These are phyloP conservation scores for Phlogophora meticulosa DNA, from an alignment of 2,888 invertebrate species.

Conservation along the genomic window DNA sequence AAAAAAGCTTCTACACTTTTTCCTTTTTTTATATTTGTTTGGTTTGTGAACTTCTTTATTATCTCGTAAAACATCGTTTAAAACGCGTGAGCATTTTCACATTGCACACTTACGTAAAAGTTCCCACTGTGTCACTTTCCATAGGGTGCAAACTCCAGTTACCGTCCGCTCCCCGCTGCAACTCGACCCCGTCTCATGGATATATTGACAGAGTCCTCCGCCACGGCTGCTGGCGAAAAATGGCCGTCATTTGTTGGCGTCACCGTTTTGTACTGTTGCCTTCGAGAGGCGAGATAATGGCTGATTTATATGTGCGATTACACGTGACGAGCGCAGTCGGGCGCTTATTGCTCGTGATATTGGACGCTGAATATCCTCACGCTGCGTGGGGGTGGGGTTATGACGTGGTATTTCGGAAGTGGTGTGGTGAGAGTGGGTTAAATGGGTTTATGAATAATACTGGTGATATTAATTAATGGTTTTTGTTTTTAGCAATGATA, in stretches of 20 bases:
- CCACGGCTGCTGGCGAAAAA: conserved; percentile 88
- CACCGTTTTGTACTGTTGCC: conserved; percentile 89
- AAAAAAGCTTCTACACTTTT: too few relatives aligned
- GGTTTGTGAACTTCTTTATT: too few relatives aligned
- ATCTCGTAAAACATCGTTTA: too few relatives aligned
- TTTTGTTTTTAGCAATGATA: neutral
- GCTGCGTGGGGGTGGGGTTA: conserved; percentile 34
- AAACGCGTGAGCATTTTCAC: too few relatives aligned
- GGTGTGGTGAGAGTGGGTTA: conserved; percentile 30
- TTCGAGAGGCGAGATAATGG: conserved; percentile 90
- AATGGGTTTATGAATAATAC: neutral
- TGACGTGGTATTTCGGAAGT: conserved; percentile 46
- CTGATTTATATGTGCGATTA: conserved; percentile 89
- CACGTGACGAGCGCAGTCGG: conserved; percentile 76
- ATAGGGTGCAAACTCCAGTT: conserved; percentile 6
- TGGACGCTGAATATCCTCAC: conserved; percentile 65
- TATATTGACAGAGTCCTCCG: conserved; percentile 91
- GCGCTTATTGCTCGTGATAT: conserved; percentile 68
- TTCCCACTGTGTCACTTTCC: neutral
- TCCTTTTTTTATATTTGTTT: too few relatives aligned
- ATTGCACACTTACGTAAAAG: too few relatives aligned
- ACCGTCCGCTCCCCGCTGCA: conserved; percentile 38
- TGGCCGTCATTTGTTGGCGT: conserved; percentile 90
- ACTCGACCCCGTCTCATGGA: conserved; percentile 69
- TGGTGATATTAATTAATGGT: neutral